Percentiles rank a stretch among this genome's conserved stretches.
Conservation (phyloP, 2,888 invertebrate species). For the Boloria euphrosyne region DNA sequence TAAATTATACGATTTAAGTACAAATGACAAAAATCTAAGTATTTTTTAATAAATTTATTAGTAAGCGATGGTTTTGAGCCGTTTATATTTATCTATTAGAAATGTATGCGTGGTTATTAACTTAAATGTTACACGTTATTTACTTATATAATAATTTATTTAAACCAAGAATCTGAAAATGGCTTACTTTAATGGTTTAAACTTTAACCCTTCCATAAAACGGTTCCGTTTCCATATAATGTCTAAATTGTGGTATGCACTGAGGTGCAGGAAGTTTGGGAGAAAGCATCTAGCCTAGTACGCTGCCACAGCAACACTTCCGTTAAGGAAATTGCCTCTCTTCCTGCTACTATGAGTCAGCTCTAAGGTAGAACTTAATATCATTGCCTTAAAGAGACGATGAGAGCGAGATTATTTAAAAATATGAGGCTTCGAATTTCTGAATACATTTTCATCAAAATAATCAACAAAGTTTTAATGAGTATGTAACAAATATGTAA, state of each 20-base stretch:
- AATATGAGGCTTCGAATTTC: conserved; percentile 23
- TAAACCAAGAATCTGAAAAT: no score
- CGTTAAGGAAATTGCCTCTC: conserved; percentile 71
- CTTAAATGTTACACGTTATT: no score
- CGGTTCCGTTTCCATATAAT: no score
- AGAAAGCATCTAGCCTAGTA: conserved; percentile 15
- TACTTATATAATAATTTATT: no score
- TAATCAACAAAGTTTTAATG: background rate
- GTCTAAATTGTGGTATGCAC: background rate
- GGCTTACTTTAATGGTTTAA: no score
- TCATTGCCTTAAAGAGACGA: conserved; percentile 38
- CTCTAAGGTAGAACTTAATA: conserved; percentile 70
- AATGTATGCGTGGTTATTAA: no score
- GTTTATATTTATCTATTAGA: no score
- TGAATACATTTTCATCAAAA: conserved; percentile 10
- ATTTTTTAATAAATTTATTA: no score
- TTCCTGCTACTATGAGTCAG: conserved; percentile 68
- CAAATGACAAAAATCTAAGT: no score
- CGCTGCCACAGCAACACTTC: conserved; percentile 62
- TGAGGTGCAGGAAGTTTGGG: conserved; percentile 9
- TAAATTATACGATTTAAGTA: no score
- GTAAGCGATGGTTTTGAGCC: no score
- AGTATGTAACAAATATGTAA: conserved; percentile 1
- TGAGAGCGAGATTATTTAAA: conserved; percentile 2
- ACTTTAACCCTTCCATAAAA: no score